Evolutionary conservation across 2,888 invertebrate species (phyloP).

Genomic region (Melikaiella ostensackeni): DNA sequence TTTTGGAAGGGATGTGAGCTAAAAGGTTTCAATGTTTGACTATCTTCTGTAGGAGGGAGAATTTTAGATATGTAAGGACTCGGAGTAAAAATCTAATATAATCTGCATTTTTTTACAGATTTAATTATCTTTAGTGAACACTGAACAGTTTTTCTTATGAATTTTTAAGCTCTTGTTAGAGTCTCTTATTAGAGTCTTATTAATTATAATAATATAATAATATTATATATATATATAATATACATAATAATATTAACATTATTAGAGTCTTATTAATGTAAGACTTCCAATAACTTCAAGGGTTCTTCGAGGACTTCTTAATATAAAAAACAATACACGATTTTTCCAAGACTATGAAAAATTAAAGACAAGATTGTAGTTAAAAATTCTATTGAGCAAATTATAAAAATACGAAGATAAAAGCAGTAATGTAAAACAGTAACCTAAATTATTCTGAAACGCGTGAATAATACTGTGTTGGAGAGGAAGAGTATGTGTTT

Average conservation of each 20-base stretch:
- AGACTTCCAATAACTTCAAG: too few relatives aligned
- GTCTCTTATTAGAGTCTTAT: too few relatives aligned
- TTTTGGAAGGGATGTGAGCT: too few relatives aligned
- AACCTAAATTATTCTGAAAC: conserved; percentile 18
- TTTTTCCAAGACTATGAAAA: neutral
- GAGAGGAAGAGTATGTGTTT: conserved; percentile 30
- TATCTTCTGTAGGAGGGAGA: too few relatives aligned
- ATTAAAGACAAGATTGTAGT: neutral
- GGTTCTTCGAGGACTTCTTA: neutral
- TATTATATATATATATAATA: too few relatives aligned
- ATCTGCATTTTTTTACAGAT: too few relatives aligned
- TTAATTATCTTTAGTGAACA: neutral
- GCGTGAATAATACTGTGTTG: conserved; percentile 27
- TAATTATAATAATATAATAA: too few relatives aligned
- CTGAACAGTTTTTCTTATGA: neutral
- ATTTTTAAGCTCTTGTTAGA: neutral
- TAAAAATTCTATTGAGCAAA: neutral
- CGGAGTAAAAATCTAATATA: too few relatives aligned
- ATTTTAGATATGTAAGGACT: too few relatives aligned
- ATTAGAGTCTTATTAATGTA: too few relatives aligned
- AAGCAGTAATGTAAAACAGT: neutral
- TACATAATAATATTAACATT: too few relatives aligned
- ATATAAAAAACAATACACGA: neutral
- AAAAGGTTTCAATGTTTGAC: too few relatives aligned
- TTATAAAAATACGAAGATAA: neutral